Evolutionary conservation across 2,113 vertebrate species (phyloP), one percentile per base, ranked within the genome.

Genomic region (Cettia cetti): DNA sequence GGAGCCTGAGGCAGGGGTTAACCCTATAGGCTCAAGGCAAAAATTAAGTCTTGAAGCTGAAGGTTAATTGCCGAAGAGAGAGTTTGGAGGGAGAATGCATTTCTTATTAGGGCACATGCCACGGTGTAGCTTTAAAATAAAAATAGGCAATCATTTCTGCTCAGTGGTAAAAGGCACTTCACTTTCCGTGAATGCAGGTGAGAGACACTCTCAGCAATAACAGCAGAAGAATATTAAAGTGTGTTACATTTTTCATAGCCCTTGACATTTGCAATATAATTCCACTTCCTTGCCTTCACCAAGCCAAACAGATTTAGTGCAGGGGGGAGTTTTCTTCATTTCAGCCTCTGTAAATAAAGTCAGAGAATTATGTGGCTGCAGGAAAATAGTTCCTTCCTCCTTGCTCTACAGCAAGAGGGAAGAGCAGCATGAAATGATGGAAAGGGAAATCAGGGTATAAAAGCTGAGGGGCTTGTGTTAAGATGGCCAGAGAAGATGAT

Each of bases 161-260:
- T 88, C 47, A 39, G 42, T 94, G 79, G 60, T 88, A 80, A 95
- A 95, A 96, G 75, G 87, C 94, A 82, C 87, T 95, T 92, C 42
- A 49, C 77, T 91, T 81, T 53, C 74, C 76, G 35, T 80, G 82
- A 74, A 52, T 30, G 47, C 95, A 97, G 92, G 95, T 96, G 92
- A 96, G 91, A 95, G 87, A 91, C 22, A 2, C 84, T 87, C 69
- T 70, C 63, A 74, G 94, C 82, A 87, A 82, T 95, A 94, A 91
- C 70, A 90, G 89, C 94, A 91, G 70, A 84, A 96, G 89, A 92
- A 92, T 94, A 91, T 95, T 95, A 90, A 96, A 94, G 84, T 85
- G 85, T 95, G 50, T 82, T 95, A 94, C 95, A 97, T 96, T 96
- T 97, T 96, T 97, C 92, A 96, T 95, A 91, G 60, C 78, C 82